Percentiles rank a stretch among this genome's conserved stretches.
Conservation (phyloP, 2,113 vertebrate genomes). For the Silurus glanis region DNA sequence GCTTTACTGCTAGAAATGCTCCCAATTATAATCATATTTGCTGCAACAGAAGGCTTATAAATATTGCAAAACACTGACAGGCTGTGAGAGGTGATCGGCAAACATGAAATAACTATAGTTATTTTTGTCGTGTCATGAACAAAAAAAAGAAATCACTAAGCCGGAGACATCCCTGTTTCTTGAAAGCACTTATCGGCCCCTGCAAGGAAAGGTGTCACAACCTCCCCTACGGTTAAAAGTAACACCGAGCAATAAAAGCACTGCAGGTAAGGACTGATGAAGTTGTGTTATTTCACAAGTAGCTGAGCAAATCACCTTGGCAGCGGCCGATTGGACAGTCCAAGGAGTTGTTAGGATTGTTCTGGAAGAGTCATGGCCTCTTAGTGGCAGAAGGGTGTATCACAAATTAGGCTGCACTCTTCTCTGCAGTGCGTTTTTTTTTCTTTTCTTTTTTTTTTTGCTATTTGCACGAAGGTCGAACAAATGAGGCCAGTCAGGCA, state of each 20-base stretch:
- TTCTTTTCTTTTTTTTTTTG: constrained; percentile 25
- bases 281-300: constrained; percentile 23
- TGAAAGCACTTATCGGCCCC: background rate
- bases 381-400: constrained; percentile 9
- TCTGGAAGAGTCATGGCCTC: constrained; percentile 42
- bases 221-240: background rate
- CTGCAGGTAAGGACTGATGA: constrained; percentile 24
- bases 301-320: constrained; percentile 27
- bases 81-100: background rate
- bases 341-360: constrained; percentile 9
- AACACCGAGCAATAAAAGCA: constrained; percentile 28
- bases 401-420: constrained; percentile 29
- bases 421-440: constrained; percentile 53
- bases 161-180: background rate
- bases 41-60: background rate
- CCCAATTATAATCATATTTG: background rate
- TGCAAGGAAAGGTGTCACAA: background rate
- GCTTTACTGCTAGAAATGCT: background rate
- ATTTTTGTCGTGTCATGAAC: background rate
- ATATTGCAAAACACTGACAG: background rate
- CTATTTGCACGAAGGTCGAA: constrained; percentile 48
- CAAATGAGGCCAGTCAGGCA: constrained; percentile 62
- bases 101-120: background rate
- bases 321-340: constrained; percentile 16
- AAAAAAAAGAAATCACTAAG: constrained; percentile 10